Conservation (phyloP, 2,888 invertebrate species). For the Clunio marinus region DNA sequence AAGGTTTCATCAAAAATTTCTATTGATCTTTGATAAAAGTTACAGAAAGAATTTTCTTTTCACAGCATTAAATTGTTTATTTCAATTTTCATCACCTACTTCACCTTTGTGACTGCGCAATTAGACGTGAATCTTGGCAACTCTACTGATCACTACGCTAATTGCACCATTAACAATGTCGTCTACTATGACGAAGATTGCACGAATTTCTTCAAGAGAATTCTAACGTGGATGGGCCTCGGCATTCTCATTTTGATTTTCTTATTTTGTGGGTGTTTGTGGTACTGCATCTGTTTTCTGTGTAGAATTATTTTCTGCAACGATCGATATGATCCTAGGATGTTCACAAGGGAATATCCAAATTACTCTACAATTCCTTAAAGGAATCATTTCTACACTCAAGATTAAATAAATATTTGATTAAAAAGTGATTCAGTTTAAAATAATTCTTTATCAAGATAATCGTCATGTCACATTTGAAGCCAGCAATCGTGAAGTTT, state of each 20-base stretch:
- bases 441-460: no score
- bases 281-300: background rate
- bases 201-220: background rate
- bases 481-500: no score
- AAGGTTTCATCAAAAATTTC: no score
- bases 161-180: conserved; percentile 11
- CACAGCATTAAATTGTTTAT: background rate
- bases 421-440: no score
- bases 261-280: background rate
- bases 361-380: conserved; percentile 20
- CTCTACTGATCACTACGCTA: background rate
- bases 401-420: no score
- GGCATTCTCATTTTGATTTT: background rate
- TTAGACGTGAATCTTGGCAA: background rate
- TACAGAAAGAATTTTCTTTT: background rate
- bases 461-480: no score
- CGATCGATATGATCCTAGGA: background rate
- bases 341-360: background rate
- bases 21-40: background rate
- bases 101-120: background rate
- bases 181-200: conserved; percentile 27
- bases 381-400: no score
- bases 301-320: background rate
- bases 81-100: background rate
- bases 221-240: conserved; percentile 6